phyloP scores from a whole-genome alignment of 2,888 invertebrate species.

The Caradrina clavipalpis region DNA sequence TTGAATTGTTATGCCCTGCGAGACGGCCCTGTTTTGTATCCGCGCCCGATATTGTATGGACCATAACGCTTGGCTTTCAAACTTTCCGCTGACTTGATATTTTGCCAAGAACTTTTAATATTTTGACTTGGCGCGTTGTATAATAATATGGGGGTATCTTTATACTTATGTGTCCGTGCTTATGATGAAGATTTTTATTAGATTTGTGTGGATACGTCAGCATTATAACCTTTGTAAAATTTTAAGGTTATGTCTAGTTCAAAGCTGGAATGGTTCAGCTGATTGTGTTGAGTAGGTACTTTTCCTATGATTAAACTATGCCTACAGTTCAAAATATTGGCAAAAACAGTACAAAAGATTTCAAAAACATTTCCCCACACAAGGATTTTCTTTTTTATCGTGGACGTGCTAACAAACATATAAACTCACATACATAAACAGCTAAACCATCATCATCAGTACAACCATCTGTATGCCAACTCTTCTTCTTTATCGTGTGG shows the following conservation, averaged over 20 bases:
- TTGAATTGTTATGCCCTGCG: slow-evolving; percentile 72
- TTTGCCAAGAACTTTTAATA: slow-evolving; percentile 61
- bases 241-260: not conserved
- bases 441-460: no score
- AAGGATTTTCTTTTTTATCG: no score
- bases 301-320: no score
- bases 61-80: slow-evolving; percentile 58
- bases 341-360: no score
- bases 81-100: slow-evolving; percentile 62
- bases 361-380: no score
- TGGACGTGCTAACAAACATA: no score
- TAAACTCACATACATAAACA: no score
- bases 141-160: slow-evolving; percentile 11
- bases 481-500: no score
- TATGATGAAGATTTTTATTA: slow-evolving; percentile 32
- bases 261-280: no score
- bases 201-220: slow-evolving; percentile 10
- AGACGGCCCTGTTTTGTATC: slow-evolving; percentile 64
- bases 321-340: no score
- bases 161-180: slow-evolving; percentile 5
- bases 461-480: no score
- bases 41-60: slow-evolving; percentile 58
- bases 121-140: slow-evolving; percentile 48
- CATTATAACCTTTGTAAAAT: not conserved
- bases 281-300: no score